A percentile compares a stretch with the other conserved stretches of the same genome.
Conservation (phyloP, 1,140 invertebrate genomes). For the Papilio polytes region DNA sequence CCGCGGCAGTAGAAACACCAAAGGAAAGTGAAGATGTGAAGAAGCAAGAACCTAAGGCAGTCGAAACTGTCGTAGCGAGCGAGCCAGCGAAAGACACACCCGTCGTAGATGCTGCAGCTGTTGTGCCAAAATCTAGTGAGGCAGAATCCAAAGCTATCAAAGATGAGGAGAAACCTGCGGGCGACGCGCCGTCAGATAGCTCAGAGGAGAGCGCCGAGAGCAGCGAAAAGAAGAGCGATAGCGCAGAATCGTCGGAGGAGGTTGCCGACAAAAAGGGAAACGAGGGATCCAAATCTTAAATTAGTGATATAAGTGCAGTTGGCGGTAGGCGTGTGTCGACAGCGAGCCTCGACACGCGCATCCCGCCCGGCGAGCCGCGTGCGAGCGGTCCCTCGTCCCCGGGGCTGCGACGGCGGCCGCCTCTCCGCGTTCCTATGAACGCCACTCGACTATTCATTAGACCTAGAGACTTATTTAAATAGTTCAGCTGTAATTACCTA, state of each 20-base stretch:
- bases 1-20: conserved; percentile 29
- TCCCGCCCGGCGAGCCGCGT: conserved; percentile 58
- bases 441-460: conserved; percentile 70
- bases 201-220: conserved; percentile 68
- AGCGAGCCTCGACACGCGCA: conserved; percentile 74
- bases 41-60: conserved; percentile 27
- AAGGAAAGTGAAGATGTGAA: conserved; percentile 27
- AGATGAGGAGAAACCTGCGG: conserved; percentile 45
- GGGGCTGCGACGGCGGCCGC: conserved; percentile 56
- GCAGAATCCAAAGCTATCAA: conserved; percentile 38
- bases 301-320: conserved; percentile 52
- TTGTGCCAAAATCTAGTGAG: conserved; percentile 44
- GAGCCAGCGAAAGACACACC: conserved; percentile 31
- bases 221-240: conserved; percentile 57
- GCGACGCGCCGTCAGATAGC: conserved; percentile 57
- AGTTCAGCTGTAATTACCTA: conserved; percentile 75
- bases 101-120: conserved; percentile 44
- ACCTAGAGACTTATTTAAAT: conserved; percentile 82
- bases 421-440: conserved; percentile 52
- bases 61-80: background rate
- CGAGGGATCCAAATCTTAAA: conserved; percentile 63
- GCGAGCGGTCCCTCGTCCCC: conserved; percentile 58
- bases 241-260: conserved; percentile 57
- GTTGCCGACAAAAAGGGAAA: conserved; percentile 58
- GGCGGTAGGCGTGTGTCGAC: conserved; percentile 79